These are phyloP conservation scores for Caenorhabditis sp. DNA, from an alignment of 2,888 invertebrate species.

Conservation along the genomic window DNA sequence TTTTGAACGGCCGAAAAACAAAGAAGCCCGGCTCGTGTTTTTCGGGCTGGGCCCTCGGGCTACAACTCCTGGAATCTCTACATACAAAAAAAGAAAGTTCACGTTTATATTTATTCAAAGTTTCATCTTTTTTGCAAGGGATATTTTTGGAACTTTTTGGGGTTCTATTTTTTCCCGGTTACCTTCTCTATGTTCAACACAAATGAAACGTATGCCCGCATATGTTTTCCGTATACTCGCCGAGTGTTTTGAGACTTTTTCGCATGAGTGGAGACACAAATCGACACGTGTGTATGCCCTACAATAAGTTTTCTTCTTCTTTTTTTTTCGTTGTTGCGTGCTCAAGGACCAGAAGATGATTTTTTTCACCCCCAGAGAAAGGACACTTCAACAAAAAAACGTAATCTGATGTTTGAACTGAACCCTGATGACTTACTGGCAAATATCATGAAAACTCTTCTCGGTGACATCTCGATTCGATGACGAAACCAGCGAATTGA, in stretches of 20 bases:
- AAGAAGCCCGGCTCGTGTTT: too few relatives aligned
- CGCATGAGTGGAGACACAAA: conserved; percentile 52
- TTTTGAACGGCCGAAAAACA: too few relatives aligned
- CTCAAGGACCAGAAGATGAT: neutral
- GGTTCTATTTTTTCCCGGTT: neutral
- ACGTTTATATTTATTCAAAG: too few relatives aligned
- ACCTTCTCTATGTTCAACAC: conserved; percentile 56
- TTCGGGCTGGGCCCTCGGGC: too few relatives aligned
- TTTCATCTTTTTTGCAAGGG: too few relatives aligned
- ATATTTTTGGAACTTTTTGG: too few relatives aligned
- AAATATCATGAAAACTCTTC: conserved; percentile 52
- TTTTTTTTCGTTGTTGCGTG: conserved; percentile 3
- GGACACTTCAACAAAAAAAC: conserved; percentile 3
- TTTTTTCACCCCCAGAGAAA: neutral
- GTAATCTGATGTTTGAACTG: neutral
- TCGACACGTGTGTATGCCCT: conserved; percentile 58
- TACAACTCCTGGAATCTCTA: too few relatives aligned
- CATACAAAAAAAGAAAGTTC: too few relatives aligned
- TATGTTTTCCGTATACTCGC: conserved; percentile 58
- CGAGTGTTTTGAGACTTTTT: conserved; percentile 52
- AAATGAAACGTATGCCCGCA: conserved; percentile 59
- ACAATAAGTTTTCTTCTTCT: conserved; percentile 13
- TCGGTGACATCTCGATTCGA: conserved; percentile 48
- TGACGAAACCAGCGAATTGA: conserved; percentile 44
- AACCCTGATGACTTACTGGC: conserved; percentile 43